Conservation (phyloP, 1,140 invertebrate species). For the Rhysida immarginata region DNA sequence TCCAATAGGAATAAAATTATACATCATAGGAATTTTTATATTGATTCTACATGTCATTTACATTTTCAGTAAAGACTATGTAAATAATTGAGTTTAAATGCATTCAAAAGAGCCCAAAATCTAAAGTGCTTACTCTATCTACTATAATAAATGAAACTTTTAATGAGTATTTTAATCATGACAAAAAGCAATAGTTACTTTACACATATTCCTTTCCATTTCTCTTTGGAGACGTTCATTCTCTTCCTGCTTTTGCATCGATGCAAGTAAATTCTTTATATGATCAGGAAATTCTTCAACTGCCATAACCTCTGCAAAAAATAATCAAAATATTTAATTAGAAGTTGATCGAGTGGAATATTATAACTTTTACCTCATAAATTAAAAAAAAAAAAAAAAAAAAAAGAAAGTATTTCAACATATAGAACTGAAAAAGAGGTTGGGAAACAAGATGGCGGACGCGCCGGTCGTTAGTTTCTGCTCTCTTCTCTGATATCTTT, state of each 20-base stretch:
- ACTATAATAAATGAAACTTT: background rate
- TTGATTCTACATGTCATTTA: too few relatives aligned
- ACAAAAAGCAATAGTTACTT: slow-evolving; percentile 22
- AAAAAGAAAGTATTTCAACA: too few relatives aligned
- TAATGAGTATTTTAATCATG: slow-evolving; percentile 1
- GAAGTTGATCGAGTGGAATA: background rate
- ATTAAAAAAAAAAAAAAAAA: too few relatives aligned
- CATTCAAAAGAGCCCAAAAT: background rate
- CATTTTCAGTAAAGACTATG: too few relatives aligned
- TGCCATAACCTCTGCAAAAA: slow-evolving; percentile 39
- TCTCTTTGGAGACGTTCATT: slow-evolving; percentile 40
- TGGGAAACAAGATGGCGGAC: too few relatives aligned
- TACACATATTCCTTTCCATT: slow-evolving; percentile 43
- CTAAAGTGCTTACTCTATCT: background rate
- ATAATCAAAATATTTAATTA: too few relatives aligned
- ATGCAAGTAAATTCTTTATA: slow-evolving; percentile 47
- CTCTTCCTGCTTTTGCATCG: slow-evolving; percentile 51
- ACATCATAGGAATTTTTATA: too few relatives aligned
- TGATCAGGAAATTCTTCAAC: slow-evolving; percentile 55
- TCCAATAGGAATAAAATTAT: too few relatives aligned
- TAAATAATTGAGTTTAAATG: background rate
- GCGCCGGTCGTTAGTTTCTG: too few relatives aligned
- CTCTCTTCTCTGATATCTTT: too few relatives aligned
- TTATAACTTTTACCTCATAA: too few relatives aligned
- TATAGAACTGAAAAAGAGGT: too few relatives aligned